Conservation (phyloP, 2,888 invertebrate species). For the Deilephila porcellus region DNA sequence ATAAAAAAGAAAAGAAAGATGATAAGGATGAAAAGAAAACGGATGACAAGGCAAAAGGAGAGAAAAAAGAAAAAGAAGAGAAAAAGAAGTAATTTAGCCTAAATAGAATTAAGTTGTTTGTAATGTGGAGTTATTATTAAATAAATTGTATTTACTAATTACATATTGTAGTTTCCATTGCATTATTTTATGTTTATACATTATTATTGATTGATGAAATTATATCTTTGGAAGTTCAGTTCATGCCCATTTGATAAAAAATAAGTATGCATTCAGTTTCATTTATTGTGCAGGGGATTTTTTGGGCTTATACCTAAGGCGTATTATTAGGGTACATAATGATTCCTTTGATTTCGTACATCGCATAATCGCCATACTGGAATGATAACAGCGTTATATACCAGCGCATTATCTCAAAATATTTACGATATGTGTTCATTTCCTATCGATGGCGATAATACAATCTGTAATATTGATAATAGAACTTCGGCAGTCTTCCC, state of each 20-base stretch:
- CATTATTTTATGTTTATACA: not conserved
- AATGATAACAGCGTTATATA: constrained; percentile 42
- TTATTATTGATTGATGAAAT: too few relatives aligned
- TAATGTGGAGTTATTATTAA: constrained; percentile 77
- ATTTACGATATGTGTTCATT: constrained; percentile 59
- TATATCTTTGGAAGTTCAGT: too few relatives aligned
- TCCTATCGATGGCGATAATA: constrained; percentile 68
- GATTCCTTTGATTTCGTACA: constrained; percentile 40
- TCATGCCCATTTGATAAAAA: too few relatives aligned
- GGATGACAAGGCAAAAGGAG: constrained; percentile 87
- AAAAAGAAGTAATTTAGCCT: constrained; percentile 83
- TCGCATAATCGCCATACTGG: constrained; percentile 40
- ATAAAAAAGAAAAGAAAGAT: constrained; percentile 90
- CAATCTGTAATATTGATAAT: constrained; percentile 67
- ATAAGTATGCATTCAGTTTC: too few relatives aligned
- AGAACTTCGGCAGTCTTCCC: constrained; percentile 56
- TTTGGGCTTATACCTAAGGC: not conserved
- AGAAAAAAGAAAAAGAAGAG: constrained; percentile 87
- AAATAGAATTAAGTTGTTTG: constrained; percentile 70
- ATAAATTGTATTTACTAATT: constrained; percentile 79
- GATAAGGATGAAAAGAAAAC: constrained; percentile 88
- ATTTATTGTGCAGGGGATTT: not conserved
- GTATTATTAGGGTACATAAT: constrained; percentile 13
- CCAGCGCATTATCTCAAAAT: constrained; percentile 58
- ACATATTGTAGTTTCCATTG: constrained; percentile 34